phyloP scores from a whole-genome alignment of 2,888 invertebrate species.

The Drosophila koepferae region DNA sequence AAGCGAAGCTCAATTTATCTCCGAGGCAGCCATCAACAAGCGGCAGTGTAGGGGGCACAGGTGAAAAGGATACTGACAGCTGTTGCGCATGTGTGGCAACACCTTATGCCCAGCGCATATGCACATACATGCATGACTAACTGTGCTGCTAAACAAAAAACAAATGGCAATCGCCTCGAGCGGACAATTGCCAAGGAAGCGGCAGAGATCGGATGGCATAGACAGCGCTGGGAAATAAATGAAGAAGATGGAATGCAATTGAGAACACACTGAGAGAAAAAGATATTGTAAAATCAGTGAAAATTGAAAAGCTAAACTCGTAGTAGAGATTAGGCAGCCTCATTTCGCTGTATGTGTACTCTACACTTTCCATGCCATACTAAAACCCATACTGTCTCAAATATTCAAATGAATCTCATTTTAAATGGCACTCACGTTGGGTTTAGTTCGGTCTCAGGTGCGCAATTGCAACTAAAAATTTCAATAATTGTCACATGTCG shows the following conservation, averaged over 20 bases:
- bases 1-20: slow-evolving; percentile 54
- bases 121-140: slow-evolving; percentile 46
- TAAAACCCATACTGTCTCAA: slow-evolving; percentile 15
- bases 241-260: neutral
- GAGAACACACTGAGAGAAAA: slow-evolving; percentile 20
- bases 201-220: slow-evolving; percentile 5
- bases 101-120: slow-evolving; percentile 15
- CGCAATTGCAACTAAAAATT: slow-evolving; percentile 49
- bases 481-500: slow-evolving; percentile 78
- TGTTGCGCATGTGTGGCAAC: slow-evolving; percentile 52
- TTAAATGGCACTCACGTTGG: slow-evolving; percentile 44
- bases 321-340: no score
- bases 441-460: slow-evolving; percentile 47
- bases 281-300: no score
- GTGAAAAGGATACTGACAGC: slow-evolving; percentile 15
- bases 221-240: neutral
- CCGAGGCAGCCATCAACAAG: slow-evolving; percentile 25
- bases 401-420: slow-evolving; percentile 15
- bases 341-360: slow-evolving; percentile 12
- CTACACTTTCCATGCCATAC: neutral
- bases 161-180: slow-evolving; percentile 43
- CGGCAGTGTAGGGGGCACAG: neutral
- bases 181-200: slow-evolving; percentile 7
- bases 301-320: no score
- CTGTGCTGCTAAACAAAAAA: slow-evolving; percentile 33